phyloP scores from a whole-genome alignment of 2,797 vertebrate genomes.

The Mastacembelus armatus region DNA sequence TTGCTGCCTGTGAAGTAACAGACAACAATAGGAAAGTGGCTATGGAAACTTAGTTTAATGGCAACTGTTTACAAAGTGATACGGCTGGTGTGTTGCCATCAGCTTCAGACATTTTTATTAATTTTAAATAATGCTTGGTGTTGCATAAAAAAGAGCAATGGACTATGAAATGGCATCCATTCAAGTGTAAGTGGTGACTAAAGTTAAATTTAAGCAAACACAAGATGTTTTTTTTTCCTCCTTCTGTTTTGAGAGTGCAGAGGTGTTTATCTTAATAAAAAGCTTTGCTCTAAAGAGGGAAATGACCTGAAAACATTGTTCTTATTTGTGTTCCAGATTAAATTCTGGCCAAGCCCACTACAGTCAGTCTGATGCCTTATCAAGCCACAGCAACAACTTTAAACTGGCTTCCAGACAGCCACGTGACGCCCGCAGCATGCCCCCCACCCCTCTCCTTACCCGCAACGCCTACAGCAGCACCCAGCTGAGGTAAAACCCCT shows the following conservation, averaged over 20 bases:
- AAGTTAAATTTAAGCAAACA: constrained; percentile 23
- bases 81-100: constrained; percentile 20
- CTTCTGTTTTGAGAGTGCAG: constrained; percentile 7
- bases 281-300: constrained; percentile 25
- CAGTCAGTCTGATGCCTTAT: constrained; percentile 84
- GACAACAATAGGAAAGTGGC: constrained; percentile 52
- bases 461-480: constrained; percentile 96
- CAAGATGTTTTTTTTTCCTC: background rate
- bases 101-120: background rate
- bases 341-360: constrained; percentile 71
- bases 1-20: constrained; percentile 73
- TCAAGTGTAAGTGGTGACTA: constrained; percentile 44
- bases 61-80: constrained; percentile 45
- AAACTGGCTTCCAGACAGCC: constrained; percentile 85
- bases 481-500: constrained; percentile 87
- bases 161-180: constrained; percentile 49
- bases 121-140: constrained; percentile 29
- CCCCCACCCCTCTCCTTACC: constrained; percentile 92
- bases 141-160: constrained; percentile 48
- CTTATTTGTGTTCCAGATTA: constrained; percentile 77
- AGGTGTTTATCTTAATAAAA: constrained; percentile 23
- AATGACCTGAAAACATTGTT: constrained; percentile 48
- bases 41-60: constrained; percentile 47
- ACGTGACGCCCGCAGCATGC: constrained; percentile 92
- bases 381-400: constrained; percentile 89